Base-by-base conservation (phyloP, 2,113 vertebrate genomes). In the Paradoxurus hermaphroditus region DNA sequence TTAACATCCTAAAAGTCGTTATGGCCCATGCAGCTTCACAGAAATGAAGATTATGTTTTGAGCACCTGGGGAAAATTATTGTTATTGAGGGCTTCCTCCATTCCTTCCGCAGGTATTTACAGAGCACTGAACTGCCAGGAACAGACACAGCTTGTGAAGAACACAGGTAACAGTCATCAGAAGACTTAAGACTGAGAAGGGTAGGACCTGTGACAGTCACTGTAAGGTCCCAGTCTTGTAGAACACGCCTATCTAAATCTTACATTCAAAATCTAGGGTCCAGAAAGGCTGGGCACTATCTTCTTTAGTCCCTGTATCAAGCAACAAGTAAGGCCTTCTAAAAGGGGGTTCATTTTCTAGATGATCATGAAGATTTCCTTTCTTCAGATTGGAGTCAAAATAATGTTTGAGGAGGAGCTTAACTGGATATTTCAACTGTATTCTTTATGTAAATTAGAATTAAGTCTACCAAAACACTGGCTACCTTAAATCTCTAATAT, bases 141-240 rank as follows among this genome's bases (percentile, higher is more conserved):
- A n/a, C 0, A 39, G 53, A 81, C 0, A 23, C 0, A 18, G 81
- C 82, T 44, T 27, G 7, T 49, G 65, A 72, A 51, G 19, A n/a
- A 46, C 21, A 89, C n/a, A 53, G 77, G 62, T 0, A 34, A 53
- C 0, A 2, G 15, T 34, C 29, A 27, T 0, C 3, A 25, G 31
- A n/a, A 56, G 36, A 0, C 7, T 4, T 4, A 8, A 3, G 7
- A 4, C 4, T 8, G 5, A 44, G 46, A 23, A 65, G 2, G 4
- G 31, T 13, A 3, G 1, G 7, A 29, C 5, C 56, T 67, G 23
- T 59, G 21, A 62, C 36, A 36, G 39, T 34, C n/a, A 18, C 16
- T 31, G 75, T 7, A 11, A 82, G 56, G 53, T 10, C 8, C 29
- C 16, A 18, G 10, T 31, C 56, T 19, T 13, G 14, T 5, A 11